Evolutionary conservation across 1,140 invertebrate genomes (phyloP).

Genomic region (Amphibalanus amphitrite): DNA sequence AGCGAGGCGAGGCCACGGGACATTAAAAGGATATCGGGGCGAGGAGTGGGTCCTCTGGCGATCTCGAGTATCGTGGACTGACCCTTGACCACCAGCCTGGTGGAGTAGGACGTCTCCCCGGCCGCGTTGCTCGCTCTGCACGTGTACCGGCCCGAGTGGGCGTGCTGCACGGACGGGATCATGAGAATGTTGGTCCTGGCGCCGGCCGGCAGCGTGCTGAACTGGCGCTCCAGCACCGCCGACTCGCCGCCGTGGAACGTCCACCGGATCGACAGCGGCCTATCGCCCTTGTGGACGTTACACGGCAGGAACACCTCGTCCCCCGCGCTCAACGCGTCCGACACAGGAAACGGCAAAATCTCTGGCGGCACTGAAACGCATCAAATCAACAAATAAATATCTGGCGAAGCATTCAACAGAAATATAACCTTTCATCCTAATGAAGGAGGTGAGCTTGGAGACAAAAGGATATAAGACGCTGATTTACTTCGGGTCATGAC

Average conservation of each 20-base stretch:
- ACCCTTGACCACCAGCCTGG: constrained; percentile 19
- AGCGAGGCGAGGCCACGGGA: no score
- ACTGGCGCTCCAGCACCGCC: constrained; percentile 14
- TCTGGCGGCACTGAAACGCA: constrained; percentile 19
- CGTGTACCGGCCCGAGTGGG: constrained; percentile 29
- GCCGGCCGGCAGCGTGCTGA: constrained; percentile 35
- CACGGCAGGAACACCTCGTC: constrained; percentile 45
- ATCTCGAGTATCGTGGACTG: background rate
- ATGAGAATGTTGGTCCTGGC: constrained; percentile 51
- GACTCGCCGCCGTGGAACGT: constrained; percentile 41
- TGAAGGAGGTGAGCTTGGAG: no score
- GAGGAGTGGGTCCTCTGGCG: background rate
- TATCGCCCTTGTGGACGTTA: constrained; percentile 67
- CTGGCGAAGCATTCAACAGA: no score
- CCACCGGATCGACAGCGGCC: constrained; percentile 60
- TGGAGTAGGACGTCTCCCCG: constrained; percentile 21
- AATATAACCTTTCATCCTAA: no score
- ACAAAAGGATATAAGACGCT: no score
- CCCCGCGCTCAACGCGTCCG: constrained; percentile 26
- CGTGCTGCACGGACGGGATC: constrained; percentile 50
- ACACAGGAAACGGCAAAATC: constrained; percentile 20
- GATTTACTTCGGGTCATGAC: no score
- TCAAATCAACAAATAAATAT: no score
- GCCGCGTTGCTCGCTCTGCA: constrained; percentile 29
- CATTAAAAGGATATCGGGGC: no score